Percentiles rank a stretch among this genome's conserved stretches.
Conservation (phyloP, 2,888 invertebrate genomes). For the Choristoneura rosaceana region DNA sequence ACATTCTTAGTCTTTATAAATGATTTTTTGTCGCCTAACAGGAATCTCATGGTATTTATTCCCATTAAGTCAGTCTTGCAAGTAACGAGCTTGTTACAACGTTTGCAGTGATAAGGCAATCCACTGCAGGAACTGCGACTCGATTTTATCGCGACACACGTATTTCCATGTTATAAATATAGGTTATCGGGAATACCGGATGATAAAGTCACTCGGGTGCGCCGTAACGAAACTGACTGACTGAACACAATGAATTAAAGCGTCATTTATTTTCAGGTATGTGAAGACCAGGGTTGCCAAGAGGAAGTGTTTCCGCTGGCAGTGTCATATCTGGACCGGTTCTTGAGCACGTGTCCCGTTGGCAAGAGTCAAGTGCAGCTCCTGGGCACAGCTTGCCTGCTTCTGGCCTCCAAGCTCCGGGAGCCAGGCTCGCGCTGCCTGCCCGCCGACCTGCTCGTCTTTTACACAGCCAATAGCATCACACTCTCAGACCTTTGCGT, state of each 20-base stretch:
- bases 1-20: conserved; percentile 6
- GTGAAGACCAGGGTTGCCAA: conserved; percentile 96
- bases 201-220: conserved; percentile 64
- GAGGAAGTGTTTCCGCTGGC: conserved; percentile 97
- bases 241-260: conserved; percentile 12
- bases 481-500: conserved; percentile 94
- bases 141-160: conserved; percentile 74
- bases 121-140: conserved; percentile 64
- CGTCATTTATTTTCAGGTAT: conserved; percentile 88
- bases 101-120: conserved; percentile 21
- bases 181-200: conserved; percentile 82
- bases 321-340: conserved; percentile 97
- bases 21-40: background rate
- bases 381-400: conserved; percentile 95
- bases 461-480: conserved; percentile 98
- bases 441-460: conserved; percentile 92
- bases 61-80: background rate
- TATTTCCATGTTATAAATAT: conserved; percentile 77
- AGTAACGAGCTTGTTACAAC: conserved; percentile 13
- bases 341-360: conserved; percentile 93
- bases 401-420: conserved; percentile 96
- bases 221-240: conserved; percentile 43
- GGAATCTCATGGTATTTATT: background rate
- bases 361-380: conserved; percentile 95
- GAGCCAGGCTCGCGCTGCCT: conserved; percentile 92